phyloP scores from a whole-genome alignment of 2,797 vertebrate genomes.

The Sebastes goodei region DNA sequence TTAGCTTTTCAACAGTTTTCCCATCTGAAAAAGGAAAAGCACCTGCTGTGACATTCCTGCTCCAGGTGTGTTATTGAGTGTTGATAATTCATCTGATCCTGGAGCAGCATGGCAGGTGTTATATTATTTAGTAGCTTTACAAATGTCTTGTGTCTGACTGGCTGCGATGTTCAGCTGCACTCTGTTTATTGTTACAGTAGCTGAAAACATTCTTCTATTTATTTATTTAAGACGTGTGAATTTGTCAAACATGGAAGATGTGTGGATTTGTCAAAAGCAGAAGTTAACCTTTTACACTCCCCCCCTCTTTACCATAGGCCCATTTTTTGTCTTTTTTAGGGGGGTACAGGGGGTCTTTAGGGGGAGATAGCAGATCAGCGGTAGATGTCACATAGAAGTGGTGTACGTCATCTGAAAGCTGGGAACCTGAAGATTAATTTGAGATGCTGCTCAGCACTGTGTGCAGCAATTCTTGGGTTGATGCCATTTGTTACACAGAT shows the following conservation, averaged over 20 bases:
- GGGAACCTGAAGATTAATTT: too few species aligned
- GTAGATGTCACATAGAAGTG: too few species aligned
- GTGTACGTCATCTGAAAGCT: too few species aligned
- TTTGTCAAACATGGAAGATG: neutral
- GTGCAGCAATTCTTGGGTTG: too few species aligned
- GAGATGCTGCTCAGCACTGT: too few species aligned
- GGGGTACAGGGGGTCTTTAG: too few species aligned
- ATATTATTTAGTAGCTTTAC: neutral
- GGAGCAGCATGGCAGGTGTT: neutral
- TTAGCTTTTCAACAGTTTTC: constrained; percentile 8
- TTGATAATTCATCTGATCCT: neutral
- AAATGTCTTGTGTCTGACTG: neutral
- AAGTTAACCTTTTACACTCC: neutral
- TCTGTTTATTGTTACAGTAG: neutral
- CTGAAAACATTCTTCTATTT: neutral
- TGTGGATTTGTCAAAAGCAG: neutral
- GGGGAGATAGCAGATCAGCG: too few species aligned
- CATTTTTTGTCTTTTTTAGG: too few species aligned
- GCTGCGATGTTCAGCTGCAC: neutral
- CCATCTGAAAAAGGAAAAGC: constrained; percentile 2
- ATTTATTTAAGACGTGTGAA: neutral
- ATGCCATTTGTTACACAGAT: too few species aligned
- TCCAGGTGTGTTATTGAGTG: constrained; percentile 4
- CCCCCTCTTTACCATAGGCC: too few species aligned
- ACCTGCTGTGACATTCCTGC: constrained; percentile 33